Evolutionary conservation across 2,888 invertebrate genomes (phyloP).

Genomic region (Troglohyphantes excavatus): DNA sequence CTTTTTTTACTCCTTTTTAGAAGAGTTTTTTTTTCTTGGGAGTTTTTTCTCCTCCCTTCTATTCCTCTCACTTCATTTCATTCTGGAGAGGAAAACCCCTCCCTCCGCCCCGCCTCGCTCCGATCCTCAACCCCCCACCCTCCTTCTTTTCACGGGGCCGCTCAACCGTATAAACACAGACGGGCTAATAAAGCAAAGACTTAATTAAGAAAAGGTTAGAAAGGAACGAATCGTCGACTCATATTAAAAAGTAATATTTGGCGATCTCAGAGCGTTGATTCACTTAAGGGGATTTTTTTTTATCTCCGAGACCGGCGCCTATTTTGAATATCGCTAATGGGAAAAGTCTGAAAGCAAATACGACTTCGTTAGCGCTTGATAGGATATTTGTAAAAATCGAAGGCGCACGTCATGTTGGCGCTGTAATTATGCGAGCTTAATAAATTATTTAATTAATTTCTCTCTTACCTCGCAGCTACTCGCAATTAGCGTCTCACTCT

Average conservation of each 20-base stretch:
- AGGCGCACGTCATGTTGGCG: constrained; percentile 74
- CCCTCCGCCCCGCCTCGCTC: constrained; percentile 26
- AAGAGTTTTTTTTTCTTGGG: too few relatives aligned
- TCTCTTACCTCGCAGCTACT: too few relatives aligned
- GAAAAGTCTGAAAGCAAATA: constrained; percentile 74
- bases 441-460: constrained; percentile 79
- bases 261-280: constrained; percentile 76
- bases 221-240: constrained; percentile 57
- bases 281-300: constrained; percentile 62
- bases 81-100: constrained; percentile 19
- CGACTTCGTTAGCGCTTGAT: constrained; percentile 75
- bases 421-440: constrained; percentile 77
- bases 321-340: constrained; percentile 78
- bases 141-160: constrained; percentile 41
- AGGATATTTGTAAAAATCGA: constrained; percentile 79
- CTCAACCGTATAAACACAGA: constrained; percentile 74
- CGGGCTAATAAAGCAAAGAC: constrained; percentile 76
- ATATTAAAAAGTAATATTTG: constrained; percentile 79
- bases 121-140: not conserved
- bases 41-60: constrained; percentile 57
- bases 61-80: constrained; percentile 66
- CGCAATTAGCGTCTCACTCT: constrained; percentile 74
- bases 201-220: constrained; percentile 76
- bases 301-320: constrained; percentile 43
- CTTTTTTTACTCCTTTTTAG: constrained; percentile 68